A percentile compares a stretch with the other conserved stretches of the same genome.
These are phyloP conservation scores for Eupeodes latifasciatus DNA, from an alignment of 2,888 invertebrate genomes.

Conservation along the genomic window DNA sequence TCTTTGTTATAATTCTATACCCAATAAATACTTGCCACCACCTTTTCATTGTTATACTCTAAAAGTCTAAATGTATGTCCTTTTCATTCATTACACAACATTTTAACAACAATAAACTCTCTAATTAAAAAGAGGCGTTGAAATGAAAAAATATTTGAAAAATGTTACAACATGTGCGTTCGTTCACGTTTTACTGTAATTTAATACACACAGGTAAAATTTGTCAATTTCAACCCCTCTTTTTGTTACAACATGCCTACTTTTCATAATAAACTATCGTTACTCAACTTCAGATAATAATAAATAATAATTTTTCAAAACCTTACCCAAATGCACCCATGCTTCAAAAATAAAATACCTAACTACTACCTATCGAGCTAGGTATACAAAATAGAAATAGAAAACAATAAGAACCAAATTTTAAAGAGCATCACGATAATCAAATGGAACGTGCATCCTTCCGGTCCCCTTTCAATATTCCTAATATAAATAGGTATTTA, in stretches of 20 bases:
- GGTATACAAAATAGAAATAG: background rate
- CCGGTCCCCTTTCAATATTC: slow-evolving; percentile 46
- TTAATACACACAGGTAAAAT: no score
- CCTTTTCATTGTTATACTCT: no score
- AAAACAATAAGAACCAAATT: slow-evolving; percentile 22
- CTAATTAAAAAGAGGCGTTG: no score
- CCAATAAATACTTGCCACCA: no score
- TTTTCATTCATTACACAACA: no score
- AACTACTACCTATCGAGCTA: no score
- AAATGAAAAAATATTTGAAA: no score
- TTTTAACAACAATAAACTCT: no score
- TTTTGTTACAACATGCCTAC: background rate
- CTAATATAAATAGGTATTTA: background rate
- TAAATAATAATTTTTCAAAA: slow-evolving; percentile 34
- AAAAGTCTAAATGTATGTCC: no score
- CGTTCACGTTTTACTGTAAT: no score
- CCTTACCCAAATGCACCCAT: slow-evolving; percentile 37
- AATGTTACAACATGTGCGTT: no score
- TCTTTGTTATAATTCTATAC: no score
- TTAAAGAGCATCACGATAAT: background rate
- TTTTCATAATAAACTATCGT: background rate
- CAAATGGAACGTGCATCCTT: slow-evolving; percentile 63
- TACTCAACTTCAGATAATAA: background rate
- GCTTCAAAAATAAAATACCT: background rate
- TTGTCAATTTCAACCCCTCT: background rate